These are phyloP conservation scores for Odocoileus virginianus DNA, from an alignment of 2,113 vertebrate species.

Conservation along the genomic window DNA sequence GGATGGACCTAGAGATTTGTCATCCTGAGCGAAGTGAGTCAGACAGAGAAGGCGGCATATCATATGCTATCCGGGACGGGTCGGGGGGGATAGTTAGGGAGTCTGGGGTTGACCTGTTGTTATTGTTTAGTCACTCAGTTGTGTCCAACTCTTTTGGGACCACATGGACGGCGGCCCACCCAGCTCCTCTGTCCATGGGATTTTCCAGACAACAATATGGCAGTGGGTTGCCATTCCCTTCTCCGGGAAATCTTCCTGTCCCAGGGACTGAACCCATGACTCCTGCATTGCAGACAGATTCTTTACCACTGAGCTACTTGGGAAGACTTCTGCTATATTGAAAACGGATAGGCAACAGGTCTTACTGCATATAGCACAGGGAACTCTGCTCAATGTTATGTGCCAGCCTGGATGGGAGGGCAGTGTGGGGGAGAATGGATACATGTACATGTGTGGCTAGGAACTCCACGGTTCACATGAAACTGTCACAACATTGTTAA, in stretches of 20 bases:
- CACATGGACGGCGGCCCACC: too few relatives aligned
- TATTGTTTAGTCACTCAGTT: neutral
- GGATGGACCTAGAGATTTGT: neutral
- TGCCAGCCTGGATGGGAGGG: neutral
- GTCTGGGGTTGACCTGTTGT: neutral
- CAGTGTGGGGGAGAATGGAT: neutral
- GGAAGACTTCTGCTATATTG: neutral
- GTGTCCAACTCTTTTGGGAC: too few relatives aligned
- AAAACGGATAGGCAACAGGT: neutral
- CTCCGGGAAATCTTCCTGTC: too few relatives aligned
- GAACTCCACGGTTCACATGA: neutral
- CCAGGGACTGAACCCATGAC: too few relatives aligned
- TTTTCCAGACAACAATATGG: too few relatives aligned
- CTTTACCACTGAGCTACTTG: neutral
- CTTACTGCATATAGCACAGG: neutral
- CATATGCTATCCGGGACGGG: neutral
- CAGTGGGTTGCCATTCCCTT: too few relatives aligned
- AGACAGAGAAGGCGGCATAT: neutral
- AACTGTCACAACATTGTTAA: neutral
- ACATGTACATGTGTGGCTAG: neutral
- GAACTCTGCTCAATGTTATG: neutral
- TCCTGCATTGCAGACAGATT: too few relatives aligned
- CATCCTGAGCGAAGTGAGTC: neutral
- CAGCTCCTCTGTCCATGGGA: too few relatives aligned
- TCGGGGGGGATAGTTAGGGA: fast-evolving